phyloP scores from a whole-genome alignment of 1,140 invertebrate genomes.

The Lethrus apterus region DNA sequence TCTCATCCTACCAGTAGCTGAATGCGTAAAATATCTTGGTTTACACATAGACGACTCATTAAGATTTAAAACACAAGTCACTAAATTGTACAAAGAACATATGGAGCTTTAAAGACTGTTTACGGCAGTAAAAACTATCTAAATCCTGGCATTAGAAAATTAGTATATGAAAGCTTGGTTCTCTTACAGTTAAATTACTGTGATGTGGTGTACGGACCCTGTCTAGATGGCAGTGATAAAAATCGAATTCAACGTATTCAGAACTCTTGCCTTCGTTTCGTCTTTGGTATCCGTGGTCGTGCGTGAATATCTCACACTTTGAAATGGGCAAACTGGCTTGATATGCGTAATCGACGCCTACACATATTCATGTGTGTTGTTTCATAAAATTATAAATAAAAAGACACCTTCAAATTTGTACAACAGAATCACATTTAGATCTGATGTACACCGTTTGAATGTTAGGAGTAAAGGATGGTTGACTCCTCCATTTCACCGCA shows the following conservation, averaged over 20 bases:
- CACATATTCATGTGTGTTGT: no score
- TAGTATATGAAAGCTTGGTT: not conserved
- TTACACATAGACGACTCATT: not conserved
- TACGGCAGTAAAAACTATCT: not conserved
- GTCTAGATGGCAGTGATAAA: not conserved
- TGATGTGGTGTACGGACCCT: not conserved
- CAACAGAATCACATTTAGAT: constrained; percentile 5
- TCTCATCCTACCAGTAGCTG: not conserved
- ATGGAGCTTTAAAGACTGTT: not conserved
- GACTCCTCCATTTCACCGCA: not conserved
- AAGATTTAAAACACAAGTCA: not conserved
- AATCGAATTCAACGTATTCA: not conserved
- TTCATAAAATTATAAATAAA: constrained; percentile 1
- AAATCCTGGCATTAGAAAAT: not conserved
- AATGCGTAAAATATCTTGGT: not conserved
- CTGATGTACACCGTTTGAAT: constrained; percentile 7
- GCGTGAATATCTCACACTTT: not conserved
- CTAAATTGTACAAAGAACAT: not conserved
- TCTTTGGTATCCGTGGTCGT: not conserved
- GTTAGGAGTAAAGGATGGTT: constrained; percentile 1
- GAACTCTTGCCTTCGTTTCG: not conserved
- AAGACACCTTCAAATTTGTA: constrained; percentile 5
- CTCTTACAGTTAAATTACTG: not conserved
- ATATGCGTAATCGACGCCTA: not conserved
- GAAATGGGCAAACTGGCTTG: not conserved